phyloP scores from a whole-genome alignment of 2,888 invertebrate genomes.

The Idaea biselata region DNA sequence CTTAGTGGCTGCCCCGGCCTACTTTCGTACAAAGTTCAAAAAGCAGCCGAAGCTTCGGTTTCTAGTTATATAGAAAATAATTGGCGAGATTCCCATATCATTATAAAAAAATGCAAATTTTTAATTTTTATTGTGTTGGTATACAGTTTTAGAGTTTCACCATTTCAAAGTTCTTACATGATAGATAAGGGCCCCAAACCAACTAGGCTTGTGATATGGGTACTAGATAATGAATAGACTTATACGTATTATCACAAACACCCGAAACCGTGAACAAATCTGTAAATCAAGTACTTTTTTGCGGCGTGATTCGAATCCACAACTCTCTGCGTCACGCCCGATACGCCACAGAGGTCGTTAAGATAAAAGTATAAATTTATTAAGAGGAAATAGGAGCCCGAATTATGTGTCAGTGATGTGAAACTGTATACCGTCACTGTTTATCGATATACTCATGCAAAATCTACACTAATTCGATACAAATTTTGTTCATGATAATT shows the following conservation, averaged over 20 bases:
- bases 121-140: background rate
- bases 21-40: too few relatives aligned
- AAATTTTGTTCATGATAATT: conserved; percentile 16
- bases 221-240: too few relatives aligned
- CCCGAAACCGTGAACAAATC: too few relatives aligned
- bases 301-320: too few relatives aligned
- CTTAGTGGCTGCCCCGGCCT: too few relatives aligned
- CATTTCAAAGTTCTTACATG: background rate
- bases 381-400: too few relatives aligned
- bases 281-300: too few relatives aligned
- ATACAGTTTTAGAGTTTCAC: background rate
- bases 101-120: background rate
- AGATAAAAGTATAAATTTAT: too few relatives aligned
- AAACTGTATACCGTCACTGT: conserved; percentile 1
- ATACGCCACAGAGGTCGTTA: conserved; percentile 4
- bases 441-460: conserved; percentile 24
- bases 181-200: background rate
- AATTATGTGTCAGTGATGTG: background rate
- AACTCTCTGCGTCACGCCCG: too few relatives aligned
- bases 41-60: background rate
- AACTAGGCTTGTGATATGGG: too few relatives aligned
- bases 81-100: background rate
- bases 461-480: conserved; percentile 29
- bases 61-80: background rate
- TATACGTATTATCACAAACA: too few relatives aligned